A percentile compares a stretch with the other conserved stretches of the same genome.
Evolutionary conservation across 2,113 vertebrate species (phyloP).

Genomic region (Telmatochromis bifrenatus): DNA sequence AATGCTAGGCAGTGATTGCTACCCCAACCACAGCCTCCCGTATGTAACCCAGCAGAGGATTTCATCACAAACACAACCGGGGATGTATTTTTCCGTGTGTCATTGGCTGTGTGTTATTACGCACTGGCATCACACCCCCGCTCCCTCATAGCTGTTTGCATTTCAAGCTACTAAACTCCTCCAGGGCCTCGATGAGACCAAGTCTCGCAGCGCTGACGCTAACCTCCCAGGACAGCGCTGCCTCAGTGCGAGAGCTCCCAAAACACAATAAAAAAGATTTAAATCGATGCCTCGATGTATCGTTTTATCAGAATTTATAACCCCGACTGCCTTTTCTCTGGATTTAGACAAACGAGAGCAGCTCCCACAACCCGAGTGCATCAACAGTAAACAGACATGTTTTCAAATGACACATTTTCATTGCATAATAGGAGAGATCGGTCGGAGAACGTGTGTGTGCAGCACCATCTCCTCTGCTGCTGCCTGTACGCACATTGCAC

Average conservation of each 20-base stretch:
- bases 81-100: conserved; percentile 29
- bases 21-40: conserved; percentile 33
- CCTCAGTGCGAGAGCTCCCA: background rate
- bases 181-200: background rate
- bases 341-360: background rate
- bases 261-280: background rate
- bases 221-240: background rate
- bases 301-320: background rate
- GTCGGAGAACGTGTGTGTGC: background rate
- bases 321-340: background rate
- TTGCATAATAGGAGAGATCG: background rate
- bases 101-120: conserved; percentile 7
- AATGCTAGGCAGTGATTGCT: conserved; percentile 50
- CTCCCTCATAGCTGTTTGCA: conserved; percentile 1
- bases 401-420: background rate
- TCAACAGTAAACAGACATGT: background rate
- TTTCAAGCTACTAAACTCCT: background rate
- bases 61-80: conserved; percentile 48
- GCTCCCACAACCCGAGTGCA: background rate
- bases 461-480: background rate
- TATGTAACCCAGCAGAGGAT: conserved; percentile 53
- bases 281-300: background rate
- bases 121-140: background rate
- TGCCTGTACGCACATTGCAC: background rate
- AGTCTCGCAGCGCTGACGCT: background rate